Base-by-base conservation (phyloP, 2,797 vertebrate species). In the Gymnothorax reevesii region DNA sequence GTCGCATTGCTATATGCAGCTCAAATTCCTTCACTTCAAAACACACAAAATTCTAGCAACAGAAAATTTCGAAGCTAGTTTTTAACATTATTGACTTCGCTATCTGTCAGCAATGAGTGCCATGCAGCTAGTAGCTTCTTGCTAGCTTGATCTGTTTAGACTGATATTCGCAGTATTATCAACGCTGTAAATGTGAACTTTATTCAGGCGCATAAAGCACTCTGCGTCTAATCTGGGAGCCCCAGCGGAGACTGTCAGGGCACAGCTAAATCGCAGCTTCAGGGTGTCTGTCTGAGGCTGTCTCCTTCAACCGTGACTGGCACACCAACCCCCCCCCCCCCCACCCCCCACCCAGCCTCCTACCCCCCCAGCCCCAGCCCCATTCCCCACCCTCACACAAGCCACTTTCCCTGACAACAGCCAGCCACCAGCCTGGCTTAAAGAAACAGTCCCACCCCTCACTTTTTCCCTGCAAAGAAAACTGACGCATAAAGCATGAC, bases 301-400 rank as follows among this genome's bases (percentile, higher is more conserved):
- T 84, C 60, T 84, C 42, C 62, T 71, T 69, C 64, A 84, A 66
- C 84, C 27, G 49, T 73, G 64, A 73, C 84, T 25, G 77, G 84
- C 49, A 80, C 49, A 77, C 42, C 33, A 42, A 15, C 33, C 73
- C 42, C 75, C 42, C 33, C 73, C 42, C 73, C 3, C 49, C 27
- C 33, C 42, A 33, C 0, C 73, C 73, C 33, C 42, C 25, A 42
- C 25, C 66, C n/a, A n/a, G n/a, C n/a, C n/a, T n/a, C n/a, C n/a
- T 69, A 22, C 57, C 7, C 57, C 57, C 59, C 25, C n/a, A n/a
- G 3, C 25, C 73, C 42, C 73, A 22, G 17, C 75, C 33, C 71
- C 42, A 13, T 20, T 6, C 27, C 69, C 33, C 13, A 73, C 42
- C 33, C 73, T 33, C 75, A 55, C 77, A 20, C 77, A 20, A 52